A percentile compares a stretch with the other conserved stretches of the same genome.
phyloP scores from a whole-genome alignment of 30 jellyfish, hydroid and myxozoan species.

The Nemopilema nomurai region DNA sequence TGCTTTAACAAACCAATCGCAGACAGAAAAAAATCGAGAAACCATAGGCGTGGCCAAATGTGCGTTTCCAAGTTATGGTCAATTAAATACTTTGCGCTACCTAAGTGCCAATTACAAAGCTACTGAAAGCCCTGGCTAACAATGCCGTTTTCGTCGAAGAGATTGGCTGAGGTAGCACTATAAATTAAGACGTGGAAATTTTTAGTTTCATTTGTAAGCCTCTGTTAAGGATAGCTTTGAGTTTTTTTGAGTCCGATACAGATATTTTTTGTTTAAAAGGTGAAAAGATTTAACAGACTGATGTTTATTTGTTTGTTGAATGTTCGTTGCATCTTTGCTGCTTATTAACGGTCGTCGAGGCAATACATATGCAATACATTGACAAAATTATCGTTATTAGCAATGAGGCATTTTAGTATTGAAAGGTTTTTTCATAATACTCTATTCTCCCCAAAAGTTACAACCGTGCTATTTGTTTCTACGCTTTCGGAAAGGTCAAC shows the following conservation, averaged over 20 bases:
- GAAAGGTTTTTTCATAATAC: too few species aligned
- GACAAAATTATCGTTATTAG: too few species aligned
- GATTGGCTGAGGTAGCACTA: neutral
- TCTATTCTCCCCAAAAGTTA: too few species aligned
- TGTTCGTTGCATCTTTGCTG: neutral
- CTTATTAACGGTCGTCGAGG: too few species aligned
- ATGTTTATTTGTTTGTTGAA: neutral
- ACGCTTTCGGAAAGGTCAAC: too few species aligned
- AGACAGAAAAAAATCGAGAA: conserved; percentile 26
- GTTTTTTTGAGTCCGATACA: too few species aligned
- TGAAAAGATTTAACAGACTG: too few species aligned
- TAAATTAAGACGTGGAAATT: neutral
- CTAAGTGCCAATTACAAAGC: neutral
- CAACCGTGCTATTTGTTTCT: too few species aligned
- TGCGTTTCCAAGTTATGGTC: conserved; percentile 12
- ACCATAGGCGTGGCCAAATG: conserved; percentile 47
- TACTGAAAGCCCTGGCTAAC: neutral
- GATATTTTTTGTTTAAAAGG: neutral
- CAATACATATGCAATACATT: too few species aligned
- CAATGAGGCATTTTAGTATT: too few species aligned
- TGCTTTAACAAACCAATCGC: neutral
- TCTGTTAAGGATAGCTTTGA: too few species aligned
- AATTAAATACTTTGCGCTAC: neutral
- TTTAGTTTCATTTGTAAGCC: too few species aligned
- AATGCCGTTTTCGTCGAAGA: neutral